Percentiles rank a stretch among this genome's conserved stretches.
Conservation (phyloP, 2,797 vertebrate genomes). For the Tapera naevia region DNA sequence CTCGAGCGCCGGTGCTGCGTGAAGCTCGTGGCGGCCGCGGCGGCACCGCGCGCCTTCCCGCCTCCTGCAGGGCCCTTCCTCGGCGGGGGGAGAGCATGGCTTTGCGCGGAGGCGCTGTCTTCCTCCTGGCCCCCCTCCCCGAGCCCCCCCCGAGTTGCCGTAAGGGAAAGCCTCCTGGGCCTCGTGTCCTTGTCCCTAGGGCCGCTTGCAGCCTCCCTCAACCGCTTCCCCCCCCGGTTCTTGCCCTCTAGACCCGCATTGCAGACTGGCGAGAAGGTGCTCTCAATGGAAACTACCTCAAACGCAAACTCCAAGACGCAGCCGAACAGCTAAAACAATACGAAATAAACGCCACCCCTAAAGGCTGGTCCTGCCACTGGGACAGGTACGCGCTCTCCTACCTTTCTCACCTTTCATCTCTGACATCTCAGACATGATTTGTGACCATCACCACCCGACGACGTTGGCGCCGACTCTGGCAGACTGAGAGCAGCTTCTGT, state of each 20-base stretch:
- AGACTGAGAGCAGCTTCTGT: conserved; percentile 78
- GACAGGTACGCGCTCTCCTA: conserved; percentile 99
- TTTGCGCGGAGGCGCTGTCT: not conserved
- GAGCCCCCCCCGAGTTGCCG: not conserved
- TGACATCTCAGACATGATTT: conserved; percentile 88
- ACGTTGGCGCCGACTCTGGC: conserved; percentile 77
- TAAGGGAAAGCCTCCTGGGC: conserved; percentile 15
- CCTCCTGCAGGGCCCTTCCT: conserved; percentile 13
- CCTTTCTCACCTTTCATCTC: conserved; percentile 86
- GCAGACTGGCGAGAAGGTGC: conserved; percentile 99
- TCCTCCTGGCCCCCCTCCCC: conserved; percentile 14
- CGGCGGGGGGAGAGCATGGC: not conserved
- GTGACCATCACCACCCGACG: conserved; percentile 84
- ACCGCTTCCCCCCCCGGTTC: conserved; percentile 36
- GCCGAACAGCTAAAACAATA: conserved; percentile 99
- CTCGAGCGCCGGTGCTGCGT: not conserved
- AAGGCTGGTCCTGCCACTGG: conserved; percentile 99
- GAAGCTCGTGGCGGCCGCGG: not conserved
- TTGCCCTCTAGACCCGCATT: conserved; percentile 89
- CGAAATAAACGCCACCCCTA: conserved; percentile 99
- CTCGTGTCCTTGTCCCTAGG: not conserved
- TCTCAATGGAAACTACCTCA: conserved; percentile 97
- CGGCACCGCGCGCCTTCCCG: not conserved
- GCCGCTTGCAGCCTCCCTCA: not conserved
- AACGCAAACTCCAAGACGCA: conserved; percentile 97